Evolutionary conservation across 2,888 invertebrate species (phyloP), one percentile per base, ranked within the genome.

Genomic region (Calliphora vomitoria): DNA sequence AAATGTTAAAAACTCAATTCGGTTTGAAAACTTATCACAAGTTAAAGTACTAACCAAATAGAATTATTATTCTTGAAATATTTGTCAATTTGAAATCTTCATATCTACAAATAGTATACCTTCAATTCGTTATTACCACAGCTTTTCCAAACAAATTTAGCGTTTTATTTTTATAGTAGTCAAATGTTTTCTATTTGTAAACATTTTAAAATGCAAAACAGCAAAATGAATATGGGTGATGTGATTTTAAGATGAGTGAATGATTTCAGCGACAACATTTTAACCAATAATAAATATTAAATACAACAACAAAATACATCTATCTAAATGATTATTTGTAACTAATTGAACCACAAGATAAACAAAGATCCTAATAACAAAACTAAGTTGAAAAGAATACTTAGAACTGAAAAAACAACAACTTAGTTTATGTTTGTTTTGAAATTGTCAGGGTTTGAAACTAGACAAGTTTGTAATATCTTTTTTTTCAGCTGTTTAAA

Each of bases 401-500:
- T n/a, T n/a, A 47, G 1, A 38, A 75, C 50, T 20, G n/a, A 11
- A 11, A 50, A 53, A 13, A 50, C 25, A 58, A 55, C 35, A 64
- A 20, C 53, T 71, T n/a, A 20, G 8, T 6, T 60, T 58, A 15
- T 25, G 53, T 47, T 80, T 58, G 8, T 69, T 50, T 55, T 44
- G 60, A 2, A 60, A 60, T 81, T 66, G 58, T 72, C 53, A 71
- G 69, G 38, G 44, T n/a, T 81, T 62, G 31, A 62, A 50, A 50
- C n/a, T 50, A 15, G n/a, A 13, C 13, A 4, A 50, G n/a, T n/a
- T 50, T 50, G 11, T 4, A 13, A 44, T 44, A 13, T 11, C 10
- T 13, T 44, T 44, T 44, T 41, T 25, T 35, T 35, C 35, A 35
- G 35, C 6, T 35, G 0, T 35, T 35, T 0, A 35, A 35, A 35